phyloP scores from a whole-genome alignment of 2,797 vertebrate genomes.

The Danio tinwini region DNA sequence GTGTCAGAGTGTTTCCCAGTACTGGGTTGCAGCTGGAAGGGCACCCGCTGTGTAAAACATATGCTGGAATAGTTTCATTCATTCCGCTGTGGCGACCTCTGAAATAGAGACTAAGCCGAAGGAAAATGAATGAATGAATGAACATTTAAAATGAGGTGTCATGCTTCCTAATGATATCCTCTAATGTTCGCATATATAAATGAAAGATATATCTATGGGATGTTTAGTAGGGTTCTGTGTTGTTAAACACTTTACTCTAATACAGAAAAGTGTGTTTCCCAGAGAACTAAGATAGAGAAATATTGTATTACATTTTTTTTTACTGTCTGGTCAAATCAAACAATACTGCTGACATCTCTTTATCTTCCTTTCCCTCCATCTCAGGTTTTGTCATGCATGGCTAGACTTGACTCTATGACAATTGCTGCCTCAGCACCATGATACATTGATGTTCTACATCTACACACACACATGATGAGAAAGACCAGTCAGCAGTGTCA shows the following conservation, averaged over 20 bases:
- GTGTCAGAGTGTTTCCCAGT: no score
- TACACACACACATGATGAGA: not conserved
- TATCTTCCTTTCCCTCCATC: slow-evolving; percentile 29
- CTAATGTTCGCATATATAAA: no score
- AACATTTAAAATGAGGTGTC: not conserved
- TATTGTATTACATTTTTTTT: slow-evolving; percentile 40
- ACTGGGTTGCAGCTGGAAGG: no score
- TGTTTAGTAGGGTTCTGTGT: not conserved
- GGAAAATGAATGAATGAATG: no score
- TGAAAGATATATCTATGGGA: not conserved
- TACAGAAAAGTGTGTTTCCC: not conserved
- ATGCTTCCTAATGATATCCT: no score
- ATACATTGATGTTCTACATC: not conserved
- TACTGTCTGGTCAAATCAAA: slow-evolving; percentile 33
- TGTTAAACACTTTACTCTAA: slow-evolving; percentile 5
- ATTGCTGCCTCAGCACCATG: slow-evolving; percentile 47
- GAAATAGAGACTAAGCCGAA: no score
- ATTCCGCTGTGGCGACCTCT: no score
- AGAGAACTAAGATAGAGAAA: not conserved
- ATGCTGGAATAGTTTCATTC: no score
- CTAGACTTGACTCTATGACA: slow-evolving; percentile 28
- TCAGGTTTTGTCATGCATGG: slow-evolving; percentile 51
- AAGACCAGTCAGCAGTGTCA: not conserved
- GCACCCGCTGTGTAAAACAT: no score
- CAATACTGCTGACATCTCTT: slow-evolving; percentile 44